Evolutionary conservation across 2,113 vertebrate species (phyloP).

Genomic region (Peromyscus polionotus): DNA sequence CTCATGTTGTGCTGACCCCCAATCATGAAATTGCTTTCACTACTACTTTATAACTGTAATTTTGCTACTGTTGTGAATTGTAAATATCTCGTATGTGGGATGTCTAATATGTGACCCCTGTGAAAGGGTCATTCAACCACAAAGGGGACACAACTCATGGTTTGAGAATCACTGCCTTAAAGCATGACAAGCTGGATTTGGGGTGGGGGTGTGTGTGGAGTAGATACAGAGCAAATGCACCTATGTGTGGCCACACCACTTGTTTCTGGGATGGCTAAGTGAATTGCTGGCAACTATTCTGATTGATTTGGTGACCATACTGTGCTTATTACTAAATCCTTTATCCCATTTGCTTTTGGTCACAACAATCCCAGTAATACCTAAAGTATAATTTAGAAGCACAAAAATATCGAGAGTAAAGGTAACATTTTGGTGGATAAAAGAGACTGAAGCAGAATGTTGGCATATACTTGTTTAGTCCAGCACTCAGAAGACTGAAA

Average conservation of each 20-base stretch:
- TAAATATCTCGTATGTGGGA: neutral
- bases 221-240: neutral
- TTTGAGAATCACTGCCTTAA: neutral
- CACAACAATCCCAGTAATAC: neutral
- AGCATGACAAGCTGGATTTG: neutral
- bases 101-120: neutral
- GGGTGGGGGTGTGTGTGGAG: neutral
- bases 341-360: neutral
- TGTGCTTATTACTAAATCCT: neutral
- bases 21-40: neutral
- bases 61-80: neutral
- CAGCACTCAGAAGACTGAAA: neutral
- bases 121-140: neutral
- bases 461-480: neutral
- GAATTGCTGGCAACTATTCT: neutral
- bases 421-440: neutral
- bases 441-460: neutral
- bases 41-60: neutral
- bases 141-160: neutral
- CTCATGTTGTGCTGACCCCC: neutral
- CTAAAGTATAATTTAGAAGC: neutral
- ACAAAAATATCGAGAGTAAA: neutral
- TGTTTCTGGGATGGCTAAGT: neutral
- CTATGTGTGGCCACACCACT: accelerated
- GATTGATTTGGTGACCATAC: neutral